Conservation (phyloP, 2,797 vertebrate genomes). For the Eulemur albifrons region DNA sequence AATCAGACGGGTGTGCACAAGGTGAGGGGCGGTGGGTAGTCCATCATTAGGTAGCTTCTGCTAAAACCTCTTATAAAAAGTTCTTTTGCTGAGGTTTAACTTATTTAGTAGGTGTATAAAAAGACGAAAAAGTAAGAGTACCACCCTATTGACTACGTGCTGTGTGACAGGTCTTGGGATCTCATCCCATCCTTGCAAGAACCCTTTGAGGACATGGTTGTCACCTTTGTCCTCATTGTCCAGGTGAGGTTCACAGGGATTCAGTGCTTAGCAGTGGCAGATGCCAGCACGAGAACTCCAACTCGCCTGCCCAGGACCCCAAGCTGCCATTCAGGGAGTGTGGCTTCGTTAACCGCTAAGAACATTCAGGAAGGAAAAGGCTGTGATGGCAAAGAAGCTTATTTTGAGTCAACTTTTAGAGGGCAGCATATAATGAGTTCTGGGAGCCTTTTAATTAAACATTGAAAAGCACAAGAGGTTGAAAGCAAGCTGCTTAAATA, state of each 20-base stretch:
- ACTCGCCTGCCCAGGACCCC: not conserved
- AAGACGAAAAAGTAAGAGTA: not conserved
- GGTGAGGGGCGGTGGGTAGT: not conserved
- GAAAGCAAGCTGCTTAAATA: constrained; percentile 60
- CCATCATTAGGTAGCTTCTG: not conserved
- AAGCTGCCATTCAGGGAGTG: not conserved
- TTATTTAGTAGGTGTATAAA: not conserved
- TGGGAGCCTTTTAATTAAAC: constrained; percentile 71
- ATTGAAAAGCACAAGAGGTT: constrained; percentile 52
- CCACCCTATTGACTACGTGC: not conserved
- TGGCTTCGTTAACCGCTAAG: not conserved
- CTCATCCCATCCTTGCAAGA: not conserved
- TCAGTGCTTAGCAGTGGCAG: not conserved
- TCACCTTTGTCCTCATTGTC: not conserved
- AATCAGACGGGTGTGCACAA: not conserved
- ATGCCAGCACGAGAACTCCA: not conserved
- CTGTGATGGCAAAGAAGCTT: not conserved
- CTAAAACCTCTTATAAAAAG: not conserved
- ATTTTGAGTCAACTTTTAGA: constrained; percentile 49
- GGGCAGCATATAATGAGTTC: constrained; percentile 4
- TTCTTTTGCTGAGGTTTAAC: not conserved
- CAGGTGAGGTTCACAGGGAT: not conserved
- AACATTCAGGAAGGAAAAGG: constrained; percentile 20
- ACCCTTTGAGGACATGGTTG: not conserved
- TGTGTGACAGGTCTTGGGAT: not conserved